Conservation (phyloP, 2,113 vertebrate species). For the Chelonoidis abingdonii region DNA sequence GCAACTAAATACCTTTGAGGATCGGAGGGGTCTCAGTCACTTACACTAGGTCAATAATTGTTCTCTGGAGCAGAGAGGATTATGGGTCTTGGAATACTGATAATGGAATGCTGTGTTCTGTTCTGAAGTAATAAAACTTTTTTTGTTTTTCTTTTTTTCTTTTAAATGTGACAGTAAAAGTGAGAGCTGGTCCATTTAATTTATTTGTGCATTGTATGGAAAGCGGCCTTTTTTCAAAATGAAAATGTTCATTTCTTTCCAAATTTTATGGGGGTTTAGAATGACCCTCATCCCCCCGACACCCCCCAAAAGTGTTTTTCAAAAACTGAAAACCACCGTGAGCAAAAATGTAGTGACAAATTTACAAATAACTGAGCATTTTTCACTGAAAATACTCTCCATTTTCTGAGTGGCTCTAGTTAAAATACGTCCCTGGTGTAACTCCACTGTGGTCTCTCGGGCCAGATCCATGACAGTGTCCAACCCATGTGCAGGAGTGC, state of each 20-base stretch:
- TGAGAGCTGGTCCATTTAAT: not conserved
- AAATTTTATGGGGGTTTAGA: not conserved
- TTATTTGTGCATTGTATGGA: not conserved
- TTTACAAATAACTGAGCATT: not conserved
- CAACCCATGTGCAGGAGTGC: too few species aligned
- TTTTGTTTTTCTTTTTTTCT: not conserved
- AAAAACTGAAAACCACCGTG: not conserved
- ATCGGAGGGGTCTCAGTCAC: not conserved
- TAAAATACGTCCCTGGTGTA: not conserved
- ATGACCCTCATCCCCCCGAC: not conserved
- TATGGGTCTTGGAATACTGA: not conserved
- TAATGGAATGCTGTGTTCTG: not conserved
- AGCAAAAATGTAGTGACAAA: not conserved
- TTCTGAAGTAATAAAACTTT: not conserved
- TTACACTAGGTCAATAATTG: not conserved
- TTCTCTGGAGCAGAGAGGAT: not conserved
- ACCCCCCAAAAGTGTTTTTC: not conserved
- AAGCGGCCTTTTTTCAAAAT: not conserved
- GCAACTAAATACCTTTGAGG: not conserved
- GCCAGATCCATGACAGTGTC: not conserved
- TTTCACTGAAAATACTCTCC: not conserved
- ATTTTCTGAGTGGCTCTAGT: not conserved
- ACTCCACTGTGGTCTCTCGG: not conserved
- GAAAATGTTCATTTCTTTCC: not conserved
- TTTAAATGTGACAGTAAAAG: not conserved